phyloP scores from a whole-genome alignment of 1,140 invertebrate genomes.

The Bombus picipes region DNA sequence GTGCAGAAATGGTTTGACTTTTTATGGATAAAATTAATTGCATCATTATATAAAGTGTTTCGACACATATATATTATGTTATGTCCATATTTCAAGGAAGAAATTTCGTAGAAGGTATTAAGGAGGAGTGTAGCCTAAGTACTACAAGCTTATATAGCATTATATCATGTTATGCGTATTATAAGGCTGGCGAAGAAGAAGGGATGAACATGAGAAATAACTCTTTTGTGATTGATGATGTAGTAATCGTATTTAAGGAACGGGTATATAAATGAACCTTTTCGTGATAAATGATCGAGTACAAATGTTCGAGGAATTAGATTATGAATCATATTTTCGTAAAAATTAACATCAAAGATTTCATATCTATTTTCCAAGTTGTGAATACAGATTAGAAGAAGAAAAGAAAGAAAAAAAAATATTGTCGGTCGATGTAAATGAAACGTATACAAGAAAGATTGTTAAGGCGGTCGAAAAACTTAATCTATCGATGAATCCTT shows the following conservation, averaged over 20 bases:
- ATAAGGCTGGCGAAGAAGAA: neutral
- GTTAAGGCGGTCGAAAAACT: neutral
- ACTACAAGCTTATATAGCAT: neutral
- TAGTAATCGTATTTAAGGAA: neutral
- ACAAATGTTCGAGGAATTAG: neutral
- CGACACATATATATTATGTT: neutral
- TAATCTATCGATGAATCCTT: conserved; percentile 12
- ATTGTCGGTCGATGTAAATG: too few species aligned
- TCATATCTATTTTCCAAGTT: neutral
- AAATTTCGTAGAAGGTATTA: neutral
- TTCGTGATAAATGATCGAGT: conserved; percentile 10
- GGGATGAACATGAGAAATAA: neutral
- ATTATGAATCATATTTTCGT: neutral
- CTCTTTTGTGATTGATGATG: conserved; percentile 26
- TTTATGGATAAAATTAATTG: neutral
- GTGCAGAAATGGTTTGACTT: neutral
- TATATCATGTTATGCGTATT: neutral
- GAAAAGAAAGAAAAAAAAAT: neutral
- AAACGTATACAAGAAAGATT: neutral
- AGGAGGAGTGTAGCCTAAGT: too few species aligned
- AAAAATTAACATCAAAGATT: neutral
- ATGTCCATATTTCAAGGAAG: neutral
- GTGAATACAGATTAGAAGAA: neutral
- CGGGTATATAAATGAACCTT: neutral
- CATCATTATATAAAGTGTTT: neutral